A percentile compares a stretch with the other conserved stretches of the same genome.
Evolutionary conservation across 2,888 invertebrate genomes (phyloP).

Genomic region (Drosophila falleni): DNA sequence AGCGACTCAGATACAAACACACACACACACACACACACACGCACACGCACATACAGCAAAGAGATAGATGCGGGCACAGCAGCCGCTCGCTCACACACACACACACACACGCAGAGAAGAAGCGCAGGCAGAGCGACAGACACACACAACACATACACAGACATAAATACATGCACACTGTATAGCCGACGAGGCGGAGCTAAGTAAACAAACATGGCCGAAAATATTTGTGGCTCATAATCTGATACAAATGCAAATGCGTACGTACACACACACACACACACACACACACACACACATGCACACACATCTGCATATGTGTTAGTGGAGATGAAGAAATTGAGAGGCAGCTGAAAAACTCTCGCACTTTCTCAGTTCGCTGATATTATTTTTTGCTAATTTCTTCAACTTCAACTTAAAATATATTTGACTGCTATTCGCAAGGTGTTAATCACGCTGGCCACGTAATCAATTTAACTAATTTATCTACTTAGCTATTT

Average conservation of each 20-base stretch:
- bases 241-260: constrained; percentile 81
- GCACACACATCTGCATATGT: constrained; percentile 1
- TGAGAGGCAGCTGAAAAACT: constrained; percentile 33
- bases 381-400: constrained; percentile 36
- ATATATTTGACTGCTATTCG: constrained; percentile 41
- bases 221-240: constrained; percentile 83
- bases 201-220: constrained; percentile 85
- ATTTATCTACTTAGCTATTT: constrained; percentile 55
- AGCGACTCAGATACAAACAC: constrained; percentile 60
- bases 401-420: constrained; percentile 43
- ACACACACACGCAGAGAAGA: constrained; percentile 19
- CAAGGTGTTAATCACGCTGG: constrained; percentile 70
- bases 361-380: constrained; percentile 58
- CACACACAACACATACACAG: constrained; percentile 39
- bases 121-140: constrained; percentile 29
- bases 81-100: constrained; percentile 52
- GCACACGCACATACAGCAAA: constrained; percentile 33
- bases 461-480: constrained; percentile 64
- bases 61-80: constrained; percentile 57
- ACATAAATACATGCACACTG: constrained; percentile 46
- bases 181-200: constrained; percentile 83
- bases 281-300: constrained; percentile 20
- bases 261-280: constrained; percentile 37
- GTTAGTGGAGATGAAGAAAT: constrained; percentile 14
- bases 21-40: constrained; percentile 42